Percentiles rank a stretch among this genome's conserved stretches.
These are phyloP conservation scores for Onychostruthus taczanowskii DNA, from an alignment of 2,113 vertebrate species.

Conservation along the genomic window DNA sequence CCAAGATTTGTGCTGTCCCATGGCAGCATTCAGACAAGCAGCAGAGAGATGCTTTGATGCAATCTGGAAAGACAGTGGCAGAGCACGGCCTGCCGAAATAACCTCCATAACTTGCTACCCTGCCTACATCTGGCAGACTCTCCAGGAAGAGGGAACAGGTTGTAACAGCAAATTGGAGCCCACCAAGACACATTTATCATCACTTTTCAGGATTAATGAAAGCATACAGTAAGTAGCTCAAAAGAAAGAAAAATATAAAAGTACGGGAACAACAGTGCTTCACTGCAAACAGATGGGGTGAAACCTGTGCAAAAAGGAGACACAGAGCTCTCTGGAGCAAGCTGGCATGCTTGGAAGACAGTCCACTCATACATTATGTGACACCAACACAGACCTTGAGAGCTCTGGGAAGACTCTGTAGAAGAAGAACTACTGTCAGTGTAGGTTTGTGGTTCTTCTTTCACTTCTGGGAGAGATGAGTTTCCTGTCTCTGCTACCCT, in stretches of 20 bases:
- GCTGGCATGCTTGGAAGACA: neutral
- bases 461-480: slow-evolving; percentile 78
- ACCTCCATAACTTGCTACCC: neutral
- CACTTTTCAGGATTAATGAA: neutral
- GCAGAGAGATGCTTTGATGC: neutral
- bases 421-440: slow-evolving; percentile 80
- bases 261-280: neutral
- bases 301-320: neutral
- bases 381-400: slow-evolving; percentile 75
- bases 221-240: neutral
- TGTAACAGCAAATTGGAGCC: neutral
- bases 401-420: slow-evolving; percentile 79
- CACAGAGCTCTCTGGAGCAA: neutral
- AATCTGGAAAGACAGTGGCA: neutral
- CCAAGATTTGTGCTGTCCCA: neutral
- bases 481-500: slow-evolving; percentile 78
- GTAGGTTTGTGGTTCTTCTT: slow-evolving; percentile 80
- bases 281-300: neutral
- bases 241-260: neutral
- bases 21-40: neutral
- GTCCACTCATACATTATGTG: neutral
- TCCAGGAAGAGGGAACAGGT: neutral
- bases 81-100: neutral
- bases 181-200: neutral
- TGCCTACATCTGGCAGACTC: neutral